Evolutionary conservation across 2,797 vertebrate genomes (phyloP), one percentile per base, ranked within the genome.

Genomic region (Apodemus agrarius): DNA sequence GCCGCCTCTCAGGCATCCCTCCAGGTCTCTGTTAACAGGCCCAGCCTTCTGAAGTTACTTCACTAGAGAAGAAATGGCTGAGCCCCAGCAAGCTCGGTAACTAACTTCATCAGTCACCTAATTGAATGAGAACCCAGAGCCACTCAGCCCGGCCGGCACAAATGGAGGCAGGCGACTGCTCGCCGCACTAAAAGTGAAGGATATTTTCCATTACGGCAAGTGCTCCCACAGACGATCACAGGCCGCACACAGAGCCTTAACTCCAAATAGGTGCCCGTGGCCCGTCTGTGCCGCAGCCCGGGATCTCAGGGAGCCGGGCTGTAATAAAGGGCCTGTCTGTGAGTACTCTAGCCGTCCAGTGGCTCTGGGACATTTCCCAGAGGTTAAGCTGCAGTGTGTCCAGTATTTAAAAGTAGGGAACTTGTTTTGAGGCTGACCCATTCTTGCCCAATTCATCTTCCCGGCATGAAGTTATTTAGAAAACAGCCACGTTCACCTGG

Each of bases 171-270:
- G 93, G 95, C 96, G 93, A 52, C 89, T 63, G 91, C 92, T 65
- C 6, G 31, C 86, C 0, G 57, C 95, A 96, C 97, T 97, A 96
- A 97, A 98, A 97, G 97, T 97, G 97, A 97, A 97, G 96, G 96
- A 93, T 97, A 97, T 98, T 97, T 98, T 97, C 96, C 95, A 98
- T 98, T 98, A 98, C 8, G 72, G 97, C 95, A 98, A 98, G 96
- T 96, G 96, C 82, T 98, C 97, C 98, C 97, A 97, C 96, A 96
- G 96, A 97, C 96, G 97, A 96, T 96, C 96, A 91, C 0, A 52
- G 93, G 94, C 85, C 26, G 54, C 84, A 95, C 91, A 93, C 0
- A 74, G 89, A 96, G 95, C 61, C 97, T 96, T 80, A 94, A 89
- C 95, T 95, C 87, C 97, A 95, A 97, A 98, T 95, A 94, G 96